phyloP scores from a whole-genome alignment of 1,140 invertebrate species.

The Brachionus angularis region DNA sequence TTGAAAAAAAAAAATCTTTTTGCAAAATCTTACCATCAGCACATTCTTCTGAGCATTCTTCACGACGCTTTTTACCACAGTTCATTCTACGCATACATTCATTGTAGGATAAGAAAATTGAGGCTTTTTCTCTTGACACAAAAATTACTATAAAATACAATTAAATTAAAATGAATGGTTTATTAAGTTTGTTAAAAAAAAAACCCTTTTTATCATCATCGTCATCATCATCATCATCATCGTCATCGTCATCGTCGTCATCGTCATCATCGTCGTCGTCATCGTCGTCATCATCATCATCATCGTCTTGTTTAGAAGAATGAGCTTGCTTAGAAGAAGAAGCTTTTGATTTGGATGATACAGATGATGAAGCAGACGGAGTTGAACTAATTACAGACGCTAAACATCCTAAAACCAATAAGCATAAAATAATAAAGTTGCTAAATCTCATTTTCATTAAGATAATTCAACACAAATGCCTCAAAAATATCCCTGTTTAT shows the following conservation, averaged over 20 bases:
- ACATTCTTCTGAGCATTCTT: conserved; percentile 45
- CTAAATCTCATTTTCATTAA: not conserved
- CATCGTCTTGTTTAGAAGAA: conserved; percentile 8
- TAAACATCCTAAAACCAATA: conserved; percentile 13
- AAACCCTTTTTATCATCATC: conserved; percentile 38
- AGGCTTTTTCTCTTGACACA: conserved; percentile 44
- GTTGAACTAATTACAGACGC: not conserved
- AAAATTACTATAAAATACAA: conserved; percentile 13
- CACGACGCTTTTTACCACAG: conserved; percentile 24
- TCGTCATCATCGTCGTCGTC: conserved; percentile 42
- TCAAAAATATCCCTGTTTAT: too few species aligned
- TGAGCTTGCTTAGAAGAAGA: not conserved
- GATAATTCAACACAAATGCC: too few species aligned
- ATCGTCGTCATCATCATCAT: conserved; percentile 42
- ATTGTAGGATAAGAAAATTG: conserved; percentile 45
- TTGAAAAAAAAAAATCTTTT: not conserved
- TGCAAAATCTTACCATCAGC: conserved; percentile 29
- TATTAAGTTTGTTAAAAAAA: not conserved
- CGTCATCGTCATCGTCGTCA: conserved; percentile 41
- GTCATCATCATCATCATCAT: conserved; percentile 37
- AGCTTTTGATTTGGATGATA: conserved; percentile 37
- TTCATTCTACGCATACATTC: conserved; percentile 44
- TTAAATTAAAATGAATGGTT: not conserved
- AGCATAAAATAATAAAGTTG: not conserved
- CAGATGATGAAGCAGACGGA: conserved; percentile 14